Base-by-base conservation (phyloP, 1,140 invertebrate genomes). In the Lutraria rhynchaena region DNA sequence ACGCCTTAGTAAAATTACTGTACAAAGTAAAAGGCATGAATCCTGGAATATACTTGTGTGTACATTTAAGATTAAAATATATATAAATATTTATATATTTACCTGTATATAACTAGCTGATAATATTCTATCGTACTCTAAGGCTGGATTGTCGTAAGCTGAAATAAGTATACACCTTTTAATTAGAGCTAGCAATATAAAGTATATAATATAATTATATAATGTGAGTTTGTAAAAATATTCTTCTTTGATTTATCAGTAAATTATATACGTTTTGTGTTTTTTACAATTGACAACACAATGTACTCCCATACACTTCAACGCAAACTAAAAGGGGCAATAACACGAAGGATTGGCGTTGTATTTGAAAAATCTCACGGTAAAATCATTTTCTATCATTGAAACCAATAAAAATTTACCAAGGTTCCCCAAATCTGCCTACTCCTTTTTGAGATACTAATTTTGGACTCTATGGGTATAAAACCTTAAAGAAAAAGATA, bases 81-180 rank as follows among this genome's bases (percentile, higher is more conserved):
- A n/a, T n/a, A n/a, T n/a, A n/a, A n/a, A n/a, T n/a, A n/a, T n/a
- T n/a, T n/a, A n/a, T n/a, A n/a, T n/a, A n/a, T n/a, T 41, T 41
- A 41, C 37, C 37, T 41, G 5, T 22, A 63, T n/a, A 41, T 63
- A 63, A 33, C 35, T 63, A 24, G 7, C 17, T 41, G 60, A 33
- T n/a, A 63, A 41, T 41, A 41, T n/a, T 33, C 44, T 33, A 33
- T 63, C 60, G 29, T 41, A 63, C 9, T 63, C 35, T 35, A 63
- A 37, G 60, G 60, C 60, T 22, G 33, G 60, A 22, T 63, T 63
- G 35, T 63, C 60, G 29, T 63, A 63, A 37, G 15, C 60, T 63
- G 60, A 9, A 63, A 63, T 33, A 7, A 61, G 17, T 19, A 29
- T 5, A 57, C 1, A 27, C 1, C 3, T 3, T 24, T 24, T 9